These are phyloP conservation scores for Platalea minor DNA, from an alignment of 2,797 vertebrate genomes.

Conservation along the genomic window DNA sequence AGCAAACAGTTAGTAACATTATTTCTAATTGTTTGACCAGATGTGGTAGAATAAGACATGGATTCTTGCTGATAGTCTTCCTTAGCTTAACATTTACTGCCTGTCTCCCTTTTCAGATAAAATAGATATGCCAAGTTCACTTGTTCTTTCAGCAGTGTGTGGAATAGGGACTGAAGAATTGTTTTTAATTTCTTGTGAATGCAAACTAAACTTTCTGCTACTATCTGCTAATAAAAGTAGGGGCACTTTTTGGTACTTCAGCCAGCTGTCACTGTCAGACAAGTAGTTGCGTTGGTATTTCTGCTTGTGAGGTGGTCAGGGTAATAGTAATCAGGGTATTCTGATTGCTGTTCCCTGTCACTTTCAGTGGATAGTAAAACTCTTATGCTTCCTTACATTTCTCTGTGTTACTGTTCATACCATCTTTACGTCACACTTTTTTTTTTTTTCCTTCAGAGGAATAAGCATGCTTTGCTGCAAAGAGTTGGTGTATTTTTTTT, in stretches of 20 bases:
- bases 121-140: accelerated
- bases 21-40: not conserved
- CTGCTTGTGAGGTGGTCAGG: not conserved
- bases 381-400: not conserved
- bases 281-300: conserved; percentile 36
- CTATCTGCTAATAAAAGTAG: conserved; percentile 51
- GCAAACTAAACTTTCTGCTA: conserved; percentile 39
- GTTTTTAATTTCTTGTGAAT: not conserved
- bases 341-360: not conserved
- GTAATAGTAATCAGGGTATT: not conserved
- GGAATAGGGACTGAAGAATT: not conserved
- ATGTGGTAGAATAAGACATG: not conserved
- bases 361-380: not conserved
- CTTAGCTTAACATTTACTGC: not conserved
- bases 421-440: not conserved
- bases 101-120: not conserved
- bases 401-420: not conserved
- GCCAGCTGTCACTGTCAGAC: conserved; percentile 65
- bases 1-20: not conserved
- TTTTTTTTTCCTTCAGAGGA: not conserved
- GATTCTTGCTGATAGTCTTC: not conserved
- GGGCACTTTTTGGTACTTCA: conserved; percentile 46
- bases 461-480: not conserved
- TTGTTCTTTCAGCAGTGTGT: not conserved
- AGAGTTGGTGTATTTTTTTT: not conserved